Evolutionary conservation across 2,888 invertebrate species (phyloP).

Genomic region (Ophion costatus): DNA sequence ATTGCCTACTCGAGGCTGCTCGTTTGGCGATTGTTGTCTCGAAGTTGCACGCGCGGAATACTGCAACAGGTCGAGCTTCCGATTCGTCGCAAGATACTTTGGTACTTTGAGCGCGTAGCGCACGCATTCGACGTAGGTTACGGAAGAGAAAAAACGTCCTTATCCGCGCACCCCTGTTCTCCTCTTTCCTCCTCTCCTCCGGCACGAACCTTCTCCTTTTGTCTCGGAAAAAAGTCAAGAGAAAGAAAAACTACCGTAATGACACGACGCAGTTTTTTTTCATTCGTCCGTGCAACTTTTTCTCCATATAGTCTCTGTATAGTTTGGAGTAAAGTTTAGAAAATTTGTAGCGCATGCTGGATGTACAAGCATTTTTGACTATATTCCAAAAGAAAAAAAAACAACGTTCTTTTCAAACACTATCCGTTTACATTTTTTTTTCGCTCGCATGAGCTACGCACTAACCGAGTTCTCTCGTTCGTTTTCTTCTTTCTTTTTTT

Average conservation of each 20-base stretch:
- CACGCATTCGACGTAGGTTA: not conserved
- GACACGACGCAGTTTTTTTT: not conserved
- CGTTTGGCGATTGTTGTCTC: too few relatives aligned
- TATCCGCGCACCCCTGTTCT: not conserved
- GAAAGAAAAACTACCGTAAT: not conserved
- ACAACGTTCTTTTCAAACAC: slow-evolving; percentile 46
- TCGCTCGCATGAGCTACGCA: slow-evolving; percentile 81
- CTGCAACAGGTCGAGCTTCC: too few relatives aligned
- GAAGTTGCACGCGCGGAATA: too few relatives aligned
- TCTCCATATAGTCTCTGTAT: slow-evolving; percentile 56
- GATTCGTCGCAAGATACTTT: not conserved
- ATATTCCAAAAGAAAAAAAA: slow-evolving; percentile 74
- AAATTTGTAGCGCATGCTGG: slow-evolving; percentile 79
- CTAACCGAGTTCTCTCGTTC: slow-evolving; percentile 75
- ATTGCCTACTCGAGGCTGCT: too few relatives aligned
- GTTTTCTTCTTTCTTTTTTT: slow-evolving; percentile 31
- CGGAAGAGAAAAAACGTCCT: not conserved
- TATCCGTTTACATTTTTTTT: slow-evolving; percentile 31
- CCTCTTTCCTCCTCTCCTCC: not conserved
- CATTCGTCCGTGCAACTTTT: slow-evolving; percentile 61
- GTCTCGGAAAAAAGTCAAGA: not conserved
- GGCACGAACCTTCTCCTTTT: not conserved
- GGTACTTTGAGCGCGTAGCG: not conserved
- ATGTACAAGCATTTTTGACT: slow-evolving; percentile 79
- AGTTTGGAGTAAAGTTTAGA: slow-evolving; percentile 72